Base-by-base conservation (phyloP, 2,888 invertebrate species). In the Prosapia bicincta region DNA sequence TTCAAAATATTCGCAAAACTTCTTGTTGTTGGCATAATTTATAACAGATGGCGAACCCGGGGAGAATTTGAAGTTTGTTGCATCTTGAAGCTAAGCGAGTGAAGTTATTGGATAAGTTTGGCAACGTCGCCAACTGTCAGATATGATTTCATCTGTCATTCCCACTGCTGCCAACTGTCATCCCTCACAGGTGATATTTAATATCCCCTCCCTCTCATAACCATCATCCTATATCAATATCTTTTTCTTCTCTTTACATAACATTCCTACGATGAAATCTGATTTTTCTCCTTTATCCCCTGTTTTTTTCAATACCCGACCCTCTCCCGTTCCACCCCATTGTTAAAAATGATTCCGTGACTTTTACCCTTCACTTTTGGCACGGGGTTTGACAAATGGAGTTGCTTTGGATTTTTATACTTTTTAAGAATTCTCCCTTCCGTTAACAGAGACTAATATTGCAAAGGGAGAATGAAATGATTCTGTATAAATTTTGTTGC, bases 71-170 rank as follows among this genome's bases (percentile, higher is more conserved):
- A 71, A 71, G 71, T 71, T 71, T 71, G 38, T 25, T 71, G 72
- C 76, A 72, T 66, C 72, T 72, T 69, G 76, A 38, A 66, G 23
- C 71, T 23, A 9, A 69, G 25, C 30, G 65, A 66, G 65, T 66
- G n/a, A 78, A 76, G 65, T 78, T 77, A 78, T 78, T 78, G 78
- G 76, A 78, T 76, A 78, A 78, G 78, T 78, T 78, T 76, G 65
- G 69, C 10, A 26, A 71, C 38, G 69, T 32, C 69, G n/a, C 54
- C 71, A 68, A 71, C 72, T 68, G 71, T 72, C 72, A 78, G 78
- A 80, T 80, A 80, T 80, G 79, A 80, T 80, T 80, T 78, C 80
- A 80, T 80, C 80, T 78, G 80, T 80, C 80, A 80, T 38, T 38
- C 38, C 38, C 15, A 13, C 38, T 38, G 38, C 38, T 38, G 20